phyloP scores from a whole-genome alignment of 2,113 vertebrate genomes.

The Sclerurus mexicanus region DNA sequence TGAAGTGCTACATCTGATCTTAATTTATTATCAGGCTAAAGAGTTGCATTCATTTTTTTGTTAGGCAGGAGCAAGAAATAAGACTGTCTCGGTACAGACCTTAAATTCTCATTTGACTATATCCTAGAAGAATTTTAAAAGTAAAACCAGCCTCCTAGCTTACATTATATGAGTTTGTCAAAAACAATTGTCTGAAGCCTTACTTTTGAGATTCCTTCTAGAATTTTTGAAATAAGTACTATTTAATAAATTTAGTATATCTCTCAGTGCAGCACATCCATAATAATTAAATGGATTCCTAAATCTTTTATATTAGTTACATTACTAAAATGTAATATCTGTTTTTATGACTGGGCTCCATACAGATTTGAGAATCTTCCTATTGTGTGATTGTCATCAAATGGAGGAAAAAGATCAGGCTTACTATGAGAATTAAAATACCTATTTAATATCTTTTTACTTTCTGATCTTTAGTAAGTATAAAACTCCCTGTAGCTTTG shows the following conservation, averaged over 20 bases:
- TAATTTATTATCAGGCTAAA: background rate
- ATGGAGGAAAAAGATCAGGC: background rate
- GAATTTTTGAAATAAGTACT: background rate
- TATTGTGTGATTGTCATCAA: background rate
- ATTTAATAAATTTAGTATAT: background rate
- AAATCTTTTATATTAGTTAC: background rate
- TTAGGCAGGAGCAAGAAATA: background rate
- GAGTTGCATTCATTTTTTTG: background rate
- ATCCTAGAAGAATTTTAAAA: background rate
- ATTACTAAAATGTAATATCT: background rate
- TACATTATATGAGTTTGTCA: background rate
- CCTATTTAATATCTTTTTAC: background rate
- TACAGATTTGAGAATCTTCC: background rate
- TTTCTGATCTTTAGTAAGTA: background rate
- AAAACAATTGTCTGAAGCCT: background rate
- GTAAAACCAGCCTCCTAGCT: background rate
- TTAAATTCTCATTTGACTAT: background rate
- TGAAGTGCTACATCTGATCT: background rate
- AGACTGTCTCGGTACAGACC: background rate
- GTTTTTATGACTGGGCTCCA: background rate
- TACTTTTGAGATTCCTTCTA: background rate
- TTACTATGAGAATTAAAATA: background rate
- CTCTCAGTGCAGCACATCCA: background rate
- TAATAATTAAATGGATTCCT: background rate
- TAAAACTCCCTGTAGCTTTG: background rate